Evolutionary conservation across 2,888 invertebrate species (phyloP).

Genomic region (Rotaria sp.): DNA sequence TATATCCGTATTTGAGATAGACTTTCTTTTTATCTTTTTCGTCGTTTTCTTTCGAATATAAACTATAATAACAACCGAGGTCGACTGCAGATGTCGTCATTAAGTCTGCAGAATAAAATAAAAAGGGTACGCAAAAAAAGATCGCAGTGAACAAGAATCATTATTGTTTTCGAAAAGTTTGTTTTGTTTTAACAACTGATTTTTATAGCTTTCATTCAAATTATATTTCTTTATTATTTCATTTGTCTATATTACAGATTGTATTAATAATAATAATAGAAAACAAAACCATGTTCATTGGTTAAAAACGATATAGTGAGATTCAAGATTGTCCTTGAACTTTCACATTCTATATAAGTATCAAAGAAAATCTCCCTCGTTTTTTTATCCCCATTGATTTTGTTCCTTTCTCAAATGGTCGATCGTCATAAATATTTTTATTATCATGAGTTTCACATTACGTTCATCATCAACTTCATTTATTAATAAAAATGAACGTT

Average conservation of each 20-base stretch:
- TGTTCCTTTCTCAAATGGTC: neutral
- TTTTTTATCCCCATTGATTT: neutral
- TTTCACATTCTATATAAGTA: neutral
- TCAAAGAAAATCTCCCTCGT: neutral
- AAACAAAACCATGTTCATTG: neutral
- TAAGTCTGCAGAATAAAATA: neutral
- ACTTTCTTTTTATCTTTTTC: no score
- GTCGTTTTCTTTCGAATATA: neutral
- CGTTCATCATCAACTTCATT: neutral
- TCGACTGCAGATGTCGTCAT: slow-evolving; percentile 6
- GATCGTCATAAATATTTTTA: neutral
- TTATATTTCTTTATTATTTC: neutral
- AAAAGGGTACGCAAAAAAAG: neutral
- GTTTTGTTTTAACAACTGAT: neutral
- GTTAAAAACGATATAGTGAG: neutral
- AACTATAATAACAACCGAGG: neutral
- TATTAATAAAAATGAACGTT: neutral
- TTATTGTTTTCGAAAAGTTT: neutral
- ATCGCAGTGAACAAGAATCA: neutral
- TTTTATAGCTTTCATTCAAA: no score
- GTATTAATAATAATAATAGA: neutral
- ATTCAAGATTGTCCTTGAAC: slow-evolving; percentile 13
- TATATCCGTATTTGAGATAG: neutral
- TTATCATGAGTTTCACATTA: neutral
- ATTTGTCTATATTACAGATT: neutral